These are phyloP conservation scores for Bursaphelenchus okinawaensis DNA, from an alignment of 2,888 invertebrate genomes.

Conservation along the genomic window DNA sequence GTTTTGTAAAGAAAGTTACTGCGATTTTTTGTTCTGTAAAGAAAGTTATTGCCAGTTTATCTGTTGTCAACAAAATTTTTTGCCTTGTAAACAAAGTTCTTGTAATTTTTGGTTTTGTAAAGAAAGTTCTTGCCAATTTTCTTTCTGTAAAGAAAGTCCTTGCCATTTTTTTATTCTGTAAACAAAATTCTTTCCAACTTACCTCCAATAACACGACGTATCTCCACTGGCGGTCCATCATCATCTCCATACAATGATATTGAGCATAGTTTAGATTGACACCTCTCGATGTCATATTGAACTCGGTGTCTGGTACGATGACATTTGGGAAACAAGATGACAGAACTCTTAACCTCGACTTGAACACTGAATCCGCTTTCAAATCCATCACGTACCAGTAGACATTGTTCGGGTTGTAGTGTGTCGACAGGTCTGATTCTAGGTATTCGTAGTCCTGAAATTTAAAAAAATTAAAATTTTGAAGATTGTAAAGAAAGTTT, in stretches of 20 bases:
- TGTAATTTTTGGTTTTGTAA: no score
- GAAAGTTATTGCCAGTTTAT: no score
- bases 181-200: background rate
- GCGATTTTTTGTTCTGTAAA: no score
- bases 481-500: background rate
- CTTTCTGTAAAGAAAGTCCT: background rate
- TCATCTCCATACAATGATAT: background rate
- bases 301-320: background rate
- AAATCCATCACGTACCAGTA: slow-evolving; percentile 6
- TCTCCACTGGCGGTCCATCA: background rate
- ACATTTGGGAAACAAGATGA: background rate
- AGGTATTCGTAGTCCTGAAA: slow-evolving; percentile 4
- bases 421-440: background rate
- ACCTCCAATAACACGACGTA: slow-evolving; percentile 1
- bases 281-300: background rate
- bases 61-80: no score
- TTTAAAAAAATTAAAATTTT: background rate
- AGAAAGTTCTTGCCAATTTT: background rate
- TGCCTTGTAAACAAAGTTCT: no score
- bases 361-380: background rate
- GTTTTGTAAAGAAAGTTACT: no score
- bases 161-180: background rate
- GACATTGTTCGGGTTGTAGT: background rate
- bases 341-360: background rate
- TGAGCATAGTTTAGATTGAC: background rate